phyloP scores from a whole-genome alignment of 1,140 invertebrate species.

The Ganaspis sp. region DNA sequence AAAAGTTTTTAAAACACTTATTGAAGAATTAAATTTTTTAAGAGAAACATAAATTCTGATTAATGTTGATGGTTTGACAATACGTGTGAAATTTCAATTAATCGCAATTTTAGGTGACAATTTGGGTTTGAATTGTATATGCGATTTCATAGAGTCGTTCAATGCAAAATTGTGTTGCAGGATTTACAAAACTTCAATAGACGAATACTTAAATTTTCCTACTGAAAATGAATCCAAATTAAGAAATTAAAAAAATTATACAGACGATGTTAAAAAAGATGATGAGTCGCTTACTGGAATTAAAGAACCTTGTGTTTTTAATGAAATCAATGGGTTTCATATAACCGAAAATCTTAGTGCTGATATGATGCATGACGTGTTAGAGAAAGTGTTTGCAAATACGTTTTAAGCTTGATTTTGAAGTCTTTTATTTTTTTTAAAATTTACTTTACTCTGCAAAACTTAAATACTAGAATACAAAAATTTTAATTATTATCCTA shows the following conservation, averaged over 20 bases:
- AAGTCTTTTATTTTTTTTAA: background rate
- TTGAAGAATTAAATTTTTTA: constrained; percentile 32
- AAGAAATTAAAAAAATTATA: background rate
- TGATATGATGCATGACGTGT: background rate
- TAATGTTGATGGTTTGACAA: background rate
- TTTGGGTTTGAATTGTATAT: background rate
- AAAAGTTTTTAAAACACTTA: constrained; percentile 7
- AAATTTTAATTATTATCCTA: constrained; percentile 32
- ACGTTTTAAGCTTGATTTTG: background rate
- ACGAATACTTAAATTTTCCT: background rate
- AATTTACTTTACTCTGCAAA: background rate
- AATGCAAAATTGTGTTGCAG: background rate
- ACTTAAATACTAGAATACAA: background rate
- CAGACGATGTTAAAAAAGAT: background rate
- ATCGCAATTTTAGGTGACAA: constrained; percentile 15
- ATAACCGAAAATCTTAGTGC: background rate
- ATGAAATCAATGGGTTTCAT: background rate
- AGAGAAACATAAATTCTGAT: background rate
- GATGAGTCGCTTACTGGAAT: background rate
- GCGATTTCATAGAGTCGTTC: background rate
- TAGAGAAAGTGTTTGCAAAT: background rate
- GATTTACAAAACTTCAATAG: background rate
- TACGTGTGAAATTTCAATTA: background rate
- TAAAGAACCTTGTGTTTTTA: background rate
- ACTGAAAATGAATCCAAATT: background rate